These are phyloP conservation scores for Aethes cnicana DNA, from an alignment of 2,888 invertebrate genomes.

Conservation along the genomic window DNA sequence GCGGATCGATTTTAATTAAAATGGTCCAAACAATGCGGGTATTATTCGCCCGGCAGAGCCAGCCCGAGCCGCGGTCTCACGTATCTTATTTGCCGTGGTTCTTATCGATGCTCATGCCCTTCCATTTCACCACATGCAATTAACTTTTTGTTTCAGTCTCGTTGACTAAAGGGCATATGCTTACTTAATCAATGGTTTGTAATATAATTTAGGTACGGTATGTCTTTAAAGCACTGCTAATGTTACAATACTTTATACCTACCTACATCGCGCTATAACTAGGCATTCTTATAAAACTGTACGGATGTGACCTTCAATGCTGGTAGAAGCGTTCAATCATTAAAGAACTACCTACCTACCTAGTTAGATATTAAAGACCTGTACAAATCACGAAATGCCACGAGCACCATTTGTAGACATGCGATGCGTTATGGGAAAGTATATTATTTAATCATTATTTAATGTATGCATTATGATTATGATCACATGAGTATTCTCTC, in stretches of 20 bases:
- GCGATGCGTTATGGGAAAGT: slow-evolving; percentile 14
- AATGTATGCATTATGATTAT: no score
- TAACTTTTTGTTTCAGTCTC: slow-evolving; percentile 18
- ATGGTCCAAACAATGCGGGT: slow-evolving; percentile 60
- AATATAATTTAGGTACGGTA: neutral
- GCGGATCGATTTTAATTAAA: slow-evolving; percentile 70
- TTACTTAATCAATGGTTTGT: no score
- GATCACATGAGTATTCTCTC: slow-evolving; percentile 19
- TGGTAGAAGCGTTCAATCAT: no score
- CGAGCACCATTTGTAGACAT: slow-evolving; percentile 17
- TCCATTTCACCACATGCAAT: slow-evolving; percentile 37
- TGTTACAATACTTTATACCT: no score
- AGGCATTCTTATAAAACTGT: no score
- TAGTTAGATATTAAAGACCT: slow-evolving; percentile 13
- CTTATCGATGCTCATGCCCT: slow-evolving; percentile 39
- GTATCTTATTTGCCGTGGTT: slow-evolving; percentile 40
- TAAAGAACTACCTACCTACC: no score
- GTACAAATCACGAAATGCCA: slow-evolving; percentile 24
- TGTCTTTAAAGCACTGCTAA: no score
- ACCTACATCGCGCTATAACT: no score
- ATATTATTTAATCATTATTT: slow-evolving; percentile 17
- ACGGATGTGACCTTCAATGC: no score
- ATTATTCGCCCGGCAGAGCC: slow-evolving; percentile 55
- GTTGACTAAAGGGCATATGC: neutral
- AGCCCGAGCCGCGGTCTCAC: slow-evolving; percentile 30